phyloP scores from a whole-genome alignment of 2,888 invertebrate genomes.

The Amblyjoppa proteus region DNA sequence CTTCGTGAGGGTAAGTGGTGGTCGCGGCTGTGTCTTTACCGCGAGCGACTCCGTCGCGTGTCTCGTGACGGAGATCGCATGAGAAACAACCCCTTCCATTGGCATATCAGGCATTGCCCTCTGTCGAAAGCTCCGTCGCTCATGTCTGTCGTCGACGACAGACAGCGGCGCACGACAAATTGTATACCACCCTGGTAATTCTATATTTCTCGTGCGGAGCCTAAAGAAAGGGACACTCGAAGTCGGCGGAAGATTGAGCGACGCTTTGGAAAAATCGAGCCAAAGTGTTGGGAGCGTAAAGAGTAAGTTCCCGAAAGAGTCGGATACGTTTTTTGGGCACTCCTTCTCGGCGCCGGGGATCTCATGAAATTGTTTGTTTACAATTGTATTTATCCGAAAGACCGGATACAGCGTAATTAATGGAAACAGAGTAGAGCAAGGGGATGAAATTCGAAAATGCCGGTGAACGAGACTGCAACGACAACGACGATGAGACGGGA shows the following conservation, averaged over 20 bases:
- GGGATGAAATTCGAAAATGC: constrained; percentile 43
- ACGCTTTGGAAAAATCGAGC: neutral
- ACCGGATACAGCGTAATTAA: neutral
- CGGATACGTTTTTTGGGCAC: no score
- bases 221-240: constrained; percentile 28
- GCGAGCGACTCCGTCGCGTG: constrained; percentile 54
- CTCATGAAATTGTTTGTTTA: neutral
- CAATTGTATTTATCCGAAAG: neutral
- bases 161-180: constrained; percentile 13
- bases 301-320: neutral
- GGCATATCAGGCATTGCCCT: constrained; percentile 19
- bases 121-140: constrained; percentile 24
- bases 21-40: constrained; percentile 12
- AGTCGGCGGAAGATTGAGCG: constrained; percentile 32
- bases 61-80: constrained; percentile 67
- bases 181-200: neutral
- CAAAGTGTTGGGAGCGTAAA: neutral
- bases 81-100: constrained; percentile 73
- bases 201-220: constrained; percentile 45
- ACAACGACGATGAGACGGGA: constrained; percentile 48
- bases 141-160: constrained; percentile 20
- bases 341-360: no score
- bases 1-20: constrained; percentile 6
- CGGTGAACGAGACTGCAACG: constrained; percentile 30
- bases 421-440: neutral